Conservation (phyloP, 2,113 vertebrate species). For the Diphyllodes magnificus region DNA sequence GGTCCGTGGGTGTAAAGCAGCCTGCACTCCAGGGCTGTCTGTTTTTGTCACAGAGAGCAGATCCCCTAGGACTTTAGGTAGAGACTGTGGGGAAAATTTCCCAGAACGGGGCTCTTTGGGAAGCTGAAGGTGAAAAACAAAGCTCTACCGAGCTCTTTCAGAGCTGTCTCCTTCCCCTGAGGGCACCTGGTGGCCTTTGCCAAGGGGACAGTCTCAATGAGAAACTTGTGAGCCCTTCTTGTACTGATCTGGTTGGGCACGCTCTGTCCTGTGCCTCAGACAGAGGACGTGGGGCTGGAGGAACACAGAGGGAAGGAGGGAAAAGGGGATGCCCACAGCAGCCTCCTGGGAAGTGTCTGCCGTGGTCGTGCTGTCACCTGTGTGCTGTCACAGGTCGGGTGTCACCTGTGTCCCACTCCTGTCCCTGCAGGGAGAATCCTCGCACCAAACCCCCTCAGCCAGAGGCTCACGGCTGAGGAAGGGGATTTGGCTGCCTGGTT, state of each 20-base stretch:
- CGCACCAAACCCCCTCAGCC: neutral
- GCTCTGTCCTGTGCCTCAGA: neutral
- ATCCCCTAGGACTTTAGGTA: neutral
- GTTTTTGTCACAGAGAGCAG: neutral
- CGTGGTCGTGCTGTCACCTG: accelerated
- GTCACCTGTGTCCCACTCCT: neutral
- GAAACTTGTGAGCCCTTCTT: neutral
- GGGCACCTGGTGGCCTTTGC: neutral
- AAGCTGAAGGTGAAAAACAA: neutral
- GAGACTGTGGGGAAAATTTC: neutral
- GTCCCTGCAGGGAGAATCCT: neutral
- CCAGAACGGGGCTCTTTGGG: neutral
- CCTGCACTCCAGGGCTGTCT: neutral
- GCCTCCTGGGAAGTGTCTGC: neutral
- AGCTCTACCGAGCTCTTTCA: neutral
- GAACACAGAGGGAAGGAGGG: neutral
- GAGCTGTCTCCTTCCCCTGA: neutral
- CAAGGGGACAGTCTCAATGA: neutral
- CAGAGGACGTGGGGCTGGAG: neutral
- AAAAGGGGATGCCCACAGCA: neutral
- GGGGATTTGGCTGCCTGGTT: neutral
- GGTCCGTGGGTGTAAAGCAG: neutral
- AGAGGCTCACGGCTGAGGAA: neutral
- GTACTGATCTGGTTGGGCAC: neutral
- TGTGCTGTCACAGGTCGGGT: too few species aligned